Conservation (phyloP, 1,140 invertebrate species). For the Tetraneura akinire region DNA sequence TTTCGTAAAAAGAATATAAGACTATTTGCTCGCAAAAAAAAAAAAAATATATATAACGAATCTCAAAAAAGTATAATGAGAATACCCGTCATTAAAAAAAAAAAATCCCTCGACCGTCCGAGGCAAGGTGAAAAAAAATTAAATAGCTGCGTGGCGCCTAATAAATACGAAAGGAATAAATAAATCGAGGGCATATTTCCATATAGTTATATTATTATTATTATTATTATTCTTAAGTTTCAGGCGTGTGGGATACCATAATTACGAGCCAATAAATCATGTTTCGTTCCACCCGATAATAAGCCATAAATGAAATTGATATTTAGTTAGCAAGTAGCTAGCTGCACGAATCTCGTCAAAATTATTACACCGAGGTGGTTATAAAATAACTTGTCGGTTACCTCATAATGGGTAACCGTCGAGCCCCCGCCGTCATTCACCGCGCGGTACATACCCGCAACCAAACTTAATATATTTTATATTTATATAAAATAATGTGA, state of each 20-base stretch:
- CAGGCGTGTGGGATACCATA: conserved; percentile 25
- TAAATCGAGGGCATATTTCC: conserved; percentile 1
- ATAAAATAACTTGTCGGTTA: background rate
- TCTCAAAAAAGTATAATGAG: background rate
- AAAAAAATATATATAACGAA: too few species aligned
- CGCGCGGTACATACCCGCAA: background rate
- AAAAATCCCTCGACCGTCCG: background rate
- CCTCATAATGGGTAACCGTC: background rate
- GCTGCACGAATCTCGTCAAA: background rate
- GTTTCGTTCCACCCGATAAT: background rate
- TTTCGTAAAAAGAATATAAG: background rate
- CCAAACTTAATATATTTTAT: background rate
- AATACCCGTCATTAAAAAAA: background rate
- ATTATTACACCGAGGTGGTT: background rate
- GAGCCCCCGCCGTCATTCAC: background rate
- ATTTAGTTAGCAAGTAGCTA: conserved; percentile 5
- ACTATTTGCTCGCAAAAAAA: conserved; percentile 27
- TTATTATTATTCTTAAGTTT: conserved; percentile 9
- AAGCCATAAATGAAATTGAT: conserved; percentile 44
- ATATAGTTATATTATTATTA: background rate
- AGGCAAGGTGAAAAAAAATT: background rate
- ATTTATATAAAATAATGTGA: conserved; percentile 30
- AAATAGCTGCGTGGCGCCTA: conserved; percentile 37
- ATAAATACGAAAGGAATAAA: conserved; percentile 7
- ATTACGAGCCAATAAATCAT: conserved; percentile 45